A percentile compares a stretch with the other conserved stretches of the same genome.
Conservation (phyloP, 2,113 vertebrate species). For the Hippoglossus stenolepis region DNA sequence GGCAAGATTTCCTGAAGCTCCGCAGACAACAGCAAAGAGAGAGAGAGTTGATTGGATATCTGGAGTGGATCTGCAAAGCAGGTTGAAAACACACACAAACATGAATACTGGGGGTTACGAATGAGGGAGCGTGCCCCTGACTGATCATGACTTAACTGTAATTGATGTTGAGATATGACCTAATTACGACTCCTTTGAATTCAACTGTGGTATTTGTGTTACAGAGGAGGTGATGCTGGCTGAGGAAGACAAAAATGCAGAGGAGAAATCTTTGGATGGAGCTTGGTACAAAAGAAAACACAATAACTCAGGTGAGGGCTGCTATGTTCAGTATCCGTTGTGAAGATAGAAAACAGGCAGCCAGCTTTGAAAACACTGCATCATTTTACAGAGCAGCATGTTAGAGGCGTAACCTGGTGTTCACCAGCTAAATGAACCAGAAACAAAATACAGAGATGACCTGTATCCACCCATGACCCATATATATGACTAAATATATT, state of each 20-base stretch:
- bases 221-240: conserved; percentile 99
- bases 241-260: conserved; percentile 94
- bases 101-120: neutral
- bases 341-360: too few relatives aligned
- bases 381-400: too few relatives aligned
- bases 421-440: too few relatives aligned
- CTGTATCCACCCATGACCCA: too few relatives aligned
- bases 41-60: conserved; percentile 92
- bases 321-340: too few relatives aligned
- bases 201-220: conserved; percentile 28
- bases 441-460: too few relatives aligned
- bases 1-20: conserved; percentile 96
- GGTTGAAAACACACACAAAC: conserved; percentile 80
- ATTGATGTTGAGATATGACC: neutral
- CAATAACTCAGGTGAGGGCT: conserved; percentile 77
- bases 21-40: conserved; percentile 96
- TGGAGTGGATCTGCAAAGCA: conserved; percentile 99
- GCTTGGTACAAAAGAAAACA: conserved; percentile 84
- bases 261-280: conserved; percentile 94
- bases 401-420: too few relatives aligned
- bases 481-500: too few relatives aligned
- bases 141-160: neutral
- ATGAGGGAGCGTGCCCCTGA: neutral
- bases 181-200: neutral
- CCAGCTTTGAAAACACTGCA: too few relatives aligned